Evolutionary conservation across 92 coral and sea anemone genomes (phyloP).

Genomic region (Bergia puertoricense): DNA sequence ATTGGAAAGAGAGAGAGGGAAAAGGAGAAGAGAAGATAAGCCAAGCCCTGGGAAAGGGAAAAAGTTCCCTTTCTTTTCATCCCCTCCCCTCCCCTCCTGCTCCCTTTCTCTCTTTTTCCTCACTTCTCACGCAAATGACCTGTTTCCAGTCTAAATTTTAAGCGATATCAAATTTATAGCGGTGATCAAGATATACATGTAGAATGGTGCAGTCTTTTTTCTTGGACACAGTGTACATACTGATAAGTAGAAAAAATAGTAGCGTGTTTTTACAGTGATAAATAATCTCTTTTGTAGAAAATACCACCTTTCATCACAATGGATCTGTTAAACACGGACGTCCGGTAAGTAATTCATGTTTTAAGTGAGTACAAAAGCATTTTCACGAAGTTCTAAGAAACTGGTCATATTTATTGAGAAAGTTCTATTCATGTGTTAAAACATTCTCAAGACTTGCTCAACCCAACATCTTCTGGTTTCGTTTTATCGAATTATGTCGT

Average conservation of each 20-base stretch:
- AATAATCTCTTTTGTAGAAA: constrained; percentile 53
- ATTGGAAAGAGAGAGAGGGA: too few species aligned
- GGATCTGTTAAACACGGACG: constrained; percentile 68
- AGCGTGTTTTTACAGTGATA: neutral
- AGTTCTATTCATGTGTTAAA: too few species aligned
- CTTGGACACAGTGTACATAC: neutral
- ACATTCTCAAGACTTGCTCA: too few species aligned
- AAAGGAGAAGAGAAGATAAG: neutral
- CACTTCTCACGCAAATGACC: too few species aligned
- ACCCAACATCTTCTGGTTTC: too few species aligned
- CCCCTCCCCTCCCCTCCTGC: neutral
- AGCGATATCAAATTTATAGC: neutral
- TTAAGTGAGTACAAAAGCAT: neutral
- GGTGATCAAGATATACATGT: too few species aligned
- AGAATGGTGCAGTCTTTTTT: neutral
- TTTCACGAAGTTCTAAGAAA: too few species aligned
- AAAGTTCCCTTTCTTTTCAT: neutral
- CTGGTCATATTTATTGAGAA: too few species aligned
- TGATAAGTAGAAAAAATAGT: neutral
- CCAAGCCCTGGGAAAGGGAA: neutral
- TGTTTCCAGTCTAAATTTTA: too few species aligned
- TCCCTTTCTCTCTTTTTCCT: too few species aligned
- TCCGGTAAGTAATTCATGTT: constrained; percentile 55
- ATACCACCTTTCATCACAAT: constrained; percentile 80
- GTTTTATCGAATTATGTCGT: too few species aligned